Evolutionary conservation across 2,113 vertebrate genomes (phyloP).

Genomic region (Catharus bicknelli): DNA sequence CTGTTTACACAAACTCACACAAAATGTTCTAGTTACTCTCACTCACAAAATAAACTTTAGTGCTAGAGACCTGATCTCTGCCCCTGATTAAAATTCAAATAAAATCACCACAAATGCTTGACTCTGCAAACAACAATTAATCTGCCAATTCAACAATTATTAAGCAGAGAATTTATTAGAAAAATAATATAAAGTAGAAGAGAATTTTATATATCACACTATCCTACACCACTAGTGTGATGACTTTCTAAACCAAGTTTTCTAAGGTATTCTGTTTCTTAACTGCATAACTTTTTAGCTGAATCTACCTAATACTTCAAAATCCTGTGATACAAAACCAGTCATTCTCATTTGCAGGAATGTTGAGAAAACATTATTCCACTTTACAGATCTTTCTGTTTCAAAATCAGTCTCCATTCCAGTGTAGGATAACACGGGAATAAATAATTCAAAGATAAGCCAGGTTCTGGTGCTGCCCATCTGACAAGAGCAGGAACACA

Average conservation of each 20-base stretch:
- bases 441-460: neutral
- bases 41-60: neutral
- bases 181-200: neutral
- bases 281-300: neutral
- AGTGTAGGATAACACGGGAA: neutral
- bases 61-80: neutral
- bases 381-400: neutral
- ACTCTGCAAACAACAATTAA: neutral
- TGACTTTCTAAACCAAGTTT: neutral
- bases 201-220: neutral
- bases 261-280: neutral
- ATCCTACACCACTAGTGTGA: neutral
- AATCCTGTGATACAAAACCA: neutral
- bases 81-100: neutral
- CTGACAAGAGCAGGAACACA: neutral
- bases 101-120: neutral
- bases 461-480: neutral
- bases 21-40: neutral
- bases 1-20: neutral
- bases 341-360: neutral
- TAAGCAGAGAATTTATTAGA: neutral
- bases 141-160: neutral
- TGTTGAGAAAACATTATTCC: neutral
- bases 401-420: neutral
- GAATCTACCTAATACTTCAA: neutral